Conservation (phyloP, 2,888 invertebrate species). For the Lissocephala sabroskyi region DNA sequence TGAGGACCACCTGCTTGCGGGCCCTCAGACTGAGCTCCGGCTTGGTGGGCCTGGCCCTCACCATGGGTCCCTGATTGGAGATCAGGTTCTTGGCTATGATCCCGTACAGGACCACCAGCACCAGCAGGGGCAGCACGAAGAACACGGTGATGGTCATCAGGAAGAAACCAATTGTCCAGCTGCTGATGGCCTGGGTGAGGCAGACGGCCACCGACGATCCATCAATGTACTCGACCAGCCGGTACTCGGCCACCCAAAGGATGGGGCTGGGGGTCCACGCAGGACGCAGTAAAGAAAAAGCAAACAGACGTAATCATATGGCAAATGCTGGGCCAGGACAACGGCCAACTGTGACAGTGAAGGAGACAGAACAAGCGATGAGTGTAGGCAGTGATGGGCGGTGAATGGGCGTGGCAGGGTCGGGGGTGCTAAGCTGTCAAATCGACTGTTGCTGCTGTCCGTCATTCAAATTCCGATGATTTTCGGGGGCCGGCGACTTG, state of each 20-base stretch:
- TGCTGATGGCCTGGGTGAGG: slow-evolving; percentile 82
- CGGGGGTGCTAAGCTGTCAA: too few species aligned
- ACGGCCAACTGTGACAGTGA: slow-evolving; percentile 7
- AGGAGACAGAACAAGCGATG: slow-evolving; percentile 7
- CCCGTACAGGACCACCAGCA: slow-evolving; percentile 86
- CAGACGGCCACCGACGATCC: slow-evolving; percentile 83
- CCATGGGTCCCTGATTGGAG: slow-evolving; percentile 77
- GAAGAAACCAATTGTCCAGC: slow-evolving; percentile 86
- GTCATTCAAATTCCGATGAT: neutral
- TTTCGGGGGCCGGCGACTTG: slow-evolving; percentile 27
- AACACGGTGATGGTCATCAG: slow-evolving; percentile 84
- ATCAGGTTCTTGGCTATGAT: slow-evolving; percentile 88
- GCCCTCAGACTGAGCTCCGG: slow-evolving; percentile 83
- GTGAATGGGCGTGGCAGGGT: neutral
- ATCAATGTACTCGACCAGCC: slow-evolving; percentile 79
- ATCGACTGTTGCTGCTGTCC: neutral
- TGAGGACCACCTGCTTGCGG: slow-evolving; percentile 86
- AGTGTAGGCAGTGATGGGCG: slow-evolving; percentile 3
- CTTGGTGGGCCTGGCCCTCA: slow-evolving; percentile 80
- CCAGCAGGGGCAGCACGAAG: slow-evolving; percentile 85
- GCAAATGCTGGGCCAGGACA: slow-evolving; percentile 4
- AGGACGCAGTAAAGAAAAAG: slow-evolving; percentile 26
- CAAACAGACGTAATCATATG: slow-evolving; percentile 35
- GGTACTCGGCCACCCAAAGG: slow-evolving; percentile 83
- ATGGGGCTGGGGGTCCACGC: slow-evolving; percentile 77